Conservation (phyloP, 2,888 invertebrate species). For the Agonum fuliginosum region DNA sequence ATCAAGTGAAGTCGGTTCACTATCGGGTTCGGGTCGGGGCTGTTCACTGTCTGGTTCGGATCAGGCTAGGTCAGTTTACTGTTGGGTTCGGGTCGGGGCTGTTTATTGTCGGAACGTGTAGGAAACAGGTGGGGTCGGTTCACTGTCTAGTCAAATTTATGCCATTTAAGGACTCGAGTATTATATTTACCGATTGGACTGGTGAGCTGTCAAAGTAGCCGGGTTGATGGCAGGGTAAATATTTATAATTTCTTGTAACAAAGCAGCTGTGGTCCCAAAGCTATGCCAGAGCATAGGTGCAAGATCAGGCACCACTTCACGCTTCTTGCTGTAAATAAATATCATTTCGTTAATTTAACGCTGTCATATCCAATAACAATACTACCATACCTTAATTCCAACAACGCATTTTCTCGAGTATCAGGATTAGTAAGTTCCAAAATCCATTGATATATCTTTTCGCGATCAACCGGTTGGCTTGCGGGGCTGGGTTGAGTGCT, state of each 20-base stretch:
- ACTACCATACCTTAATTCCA: conserved; percentile 86
- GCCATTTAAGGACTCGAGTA: too few relatives aligned
- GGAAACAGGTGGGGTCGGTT: too few relatives aligned
- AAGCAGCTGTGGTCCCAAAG: conserved; percentile 96
- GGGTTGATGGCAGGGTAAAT: conserved; percentile 99
- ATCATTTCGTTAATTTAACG: background rate
- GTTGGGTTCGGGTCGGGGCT: too few relatives aligned
- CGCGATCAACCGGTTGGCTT: conserved; percentile 85
- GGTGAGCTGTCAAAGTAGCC: conserved; percentile 96
- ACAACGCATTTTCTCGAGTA: conserved; percentile 96
- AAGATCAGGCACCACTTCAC: conserved; percentile 94
- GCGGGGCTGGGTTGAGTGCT: conserved; percentile 87
- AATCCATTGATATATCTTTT: conserved; percentile 95
- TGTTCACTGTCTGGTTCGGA: too few relatives aligned
- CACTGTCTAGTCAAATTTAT: too few relatives aligned
- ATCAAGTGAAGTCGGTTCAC: too few relatives aligned
- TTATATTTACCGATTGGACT: conserved; percentile 83
- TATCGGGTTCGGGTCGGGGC: too few relatives aligned
- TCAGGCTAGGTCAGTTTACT: too few relatives aligned
- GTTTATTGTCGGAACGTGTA: too few relatives aligned
- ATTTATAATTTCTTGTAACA: conserved; percentile 97
- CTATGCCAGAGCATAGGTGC: conserved; percentile 99
- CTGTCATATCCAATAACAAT: background rate
- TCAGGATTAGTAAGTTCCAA: conserved; percentile 93
- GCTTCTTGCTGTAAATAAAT: conserved; percentile 85